These are phyloP conservation scores for Dasypogon diadema DNA, from an alignment of 2,888 invertebrate species.

Conservation along the genomic window DNA sequence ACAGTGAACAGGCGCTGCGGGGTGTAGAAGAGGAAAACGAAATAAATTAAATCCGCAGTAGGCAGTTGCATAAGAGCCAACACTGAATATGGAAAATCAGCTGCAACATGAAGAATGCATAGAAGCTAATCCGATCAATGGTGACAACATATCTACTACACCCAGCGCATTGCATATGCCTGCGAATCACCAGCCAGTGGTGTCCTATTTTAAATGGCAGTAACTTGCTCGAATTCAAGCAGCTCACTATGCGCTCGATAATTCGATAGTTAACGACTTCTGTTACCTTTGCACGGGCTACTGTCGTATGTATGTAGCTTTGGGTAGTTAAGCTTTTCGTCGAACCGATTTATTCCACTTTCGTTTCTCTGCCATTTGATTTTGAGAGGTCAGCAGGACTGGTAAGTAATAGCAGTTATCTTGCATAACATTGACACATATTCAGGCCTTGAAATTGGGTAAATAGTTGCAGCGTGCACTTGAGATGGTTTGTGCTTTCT, in stretches of 20 bases:
- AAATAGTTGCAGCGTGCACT: slow-evolving; percentile 33
- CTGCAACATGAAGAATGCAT: slow-evolving; percentile 8
- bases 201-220: not conserved
- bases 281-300: not conserved
- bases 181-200: not conserved
- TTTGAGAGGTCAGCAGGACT: slow-evolving; percentile 25
- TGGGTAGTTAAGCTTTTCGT: not conserved
- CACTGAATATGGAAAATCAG: slow-evolving; percentile 23
- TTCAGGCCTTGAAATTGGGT: slow-evolving; percentile 36
- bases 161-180: not conserved
- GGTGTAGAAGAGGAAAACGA: slow-evolving; percentile 1
- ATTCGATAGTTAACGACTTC: not conserved
- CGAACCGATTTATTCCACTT: not conserved
- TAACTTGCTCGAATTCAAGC: slow-evolving; percentile 1
- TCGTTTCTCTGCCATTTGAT: slow-evolving; percentile 7
- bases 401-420: slow-evolving; percentile 1
- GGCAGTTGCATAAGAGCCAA: not conserved
- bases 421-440: slow-evolving; percentile 40
- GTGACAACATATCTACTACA: slow-evolving; percentile 4
- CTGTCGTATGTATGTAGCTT: not conserved
- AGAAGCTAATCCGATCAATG: not conserved
- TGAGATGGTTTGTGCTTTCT: slow-evolving; percentile 21
- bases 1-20: slow-evolving; percentile 2
- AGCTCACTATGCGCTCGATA: not conserved
- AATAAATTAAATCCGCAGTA: slow-evolving; percentile 17